Evolutionary conservation across 2,888 invertebrate species (phyloP).

Genomic region (Drosophila paramelanica): DNA sequence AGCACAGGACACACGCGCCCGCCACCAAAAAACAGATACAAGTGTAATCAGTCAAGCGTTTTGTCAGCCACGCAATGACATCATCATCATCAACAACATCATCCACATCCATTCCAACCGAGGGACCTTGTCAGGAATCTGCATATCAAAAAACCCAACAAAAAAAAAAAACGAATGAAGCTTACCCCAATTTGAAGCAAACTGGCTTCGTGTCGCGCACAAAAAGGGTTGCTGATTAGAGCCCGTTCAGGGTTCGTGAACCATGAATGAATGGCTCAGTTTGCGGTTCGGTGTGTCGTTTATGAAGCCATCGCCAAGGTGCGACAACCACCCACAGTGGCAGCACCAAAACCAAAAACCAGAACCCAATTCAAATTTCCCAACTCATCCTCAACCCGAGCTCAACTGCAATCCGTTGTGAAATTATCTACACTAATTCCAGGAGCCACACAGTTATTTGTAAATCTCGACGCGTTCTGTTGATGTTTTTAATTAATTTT

Average conservation of each 20-base stretch:
- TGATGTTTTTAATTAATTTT: constrained; percentile 81
- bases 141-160: constrained; percentile 78
- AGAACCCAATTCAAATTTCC: neutral
- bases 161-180: constrained; percentile 28
- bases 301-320: constrained; percentile 71
- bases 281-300: constrained; percentile 65
- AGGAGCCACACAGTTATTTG: constrained; percentile 46
- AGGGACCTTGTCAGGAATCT: constrained; percentile 70
- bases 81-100: constrained; percentile 51
- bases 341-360: constrained; percentile 14
- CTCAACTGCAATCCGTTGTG: constrained; percentile 46
- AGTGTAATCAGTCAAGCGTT: constrained; percentile 83
- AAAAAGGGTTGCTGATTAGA: constrained; percentile 80
- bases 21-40: constrained; percentile 69
- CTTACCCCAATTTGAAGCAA: constrained; percentile 53
- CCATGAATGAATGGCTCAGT: constrained; percentile 71
- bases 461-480: constrained; percentile 72
- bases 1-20: constrained; percentile 33
- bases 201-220: constrained; percentile 21
- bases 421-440: constrained; percentile 75
- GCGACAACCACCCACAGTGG: constrained; percentile 46
- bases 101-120: constrained; percentile 20
- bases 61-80: constrained; percentile 75
- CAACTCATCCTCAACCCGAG: neutral
- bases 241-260: constrained; percentile 63